phyloP scores from a whole-genome alignment of 2,797 vertebrate genomes.

The Halcyon smyrnensis region DNA sequence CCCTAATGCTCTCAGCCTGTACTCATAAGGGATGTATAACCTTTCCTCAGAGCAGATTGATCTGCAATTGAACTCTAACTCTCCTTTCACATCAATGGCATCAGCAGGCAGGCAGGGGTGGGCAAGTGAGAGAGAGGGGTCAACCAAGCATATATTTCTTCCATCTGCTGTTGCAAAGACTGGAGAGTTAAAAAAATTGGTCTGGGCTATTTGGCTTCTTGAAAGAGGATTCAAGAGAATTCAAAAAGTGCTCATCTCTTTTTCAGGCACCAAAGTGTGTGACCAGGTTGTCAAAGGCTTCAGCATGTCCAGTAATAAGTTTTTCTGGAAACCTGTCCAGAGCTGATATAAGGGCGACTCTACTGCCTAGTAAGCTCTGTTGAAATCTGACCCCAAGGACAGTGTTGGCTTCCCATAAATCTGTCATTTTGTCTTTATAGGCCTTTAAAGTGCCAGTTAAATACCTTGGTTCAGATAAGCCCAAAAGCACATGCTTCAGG shows the following conservation, averaged over 20 bases:
- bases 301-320: neutral
- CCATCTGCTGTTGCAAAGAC: neutral
- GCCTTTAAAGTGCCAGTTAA: neutral
- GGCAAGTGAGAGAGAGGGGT: neutral
- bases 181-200: neutral
- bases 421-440: neutral
- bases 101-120: neutral
- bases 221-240: neutral
- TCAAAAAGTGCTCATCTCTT: neutral
- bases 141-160: neutral
- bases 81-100: neutral
- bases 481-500: neutral
- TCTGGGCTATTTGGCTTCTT: neutral
- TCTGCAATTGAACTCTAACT: neutral
- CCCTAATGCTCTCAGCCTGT: neutral
- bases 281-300: neutral
- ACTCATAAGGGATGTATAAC: neutral
- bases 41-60: neutral
- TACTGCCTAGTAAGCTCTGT: neutral
- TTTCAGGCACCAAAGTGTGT: neutral
- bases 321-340: neutral
- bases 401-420: neutral
- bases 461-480: neutral
- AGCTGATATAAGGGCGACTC: neutral
- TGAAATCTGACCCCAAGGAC: neutral